Percentiles rank a stretch among this genome's conserved stretches.
Conservation (phyloP, 2,797 vertebrate species). For the Halcyon badia region DNA sequence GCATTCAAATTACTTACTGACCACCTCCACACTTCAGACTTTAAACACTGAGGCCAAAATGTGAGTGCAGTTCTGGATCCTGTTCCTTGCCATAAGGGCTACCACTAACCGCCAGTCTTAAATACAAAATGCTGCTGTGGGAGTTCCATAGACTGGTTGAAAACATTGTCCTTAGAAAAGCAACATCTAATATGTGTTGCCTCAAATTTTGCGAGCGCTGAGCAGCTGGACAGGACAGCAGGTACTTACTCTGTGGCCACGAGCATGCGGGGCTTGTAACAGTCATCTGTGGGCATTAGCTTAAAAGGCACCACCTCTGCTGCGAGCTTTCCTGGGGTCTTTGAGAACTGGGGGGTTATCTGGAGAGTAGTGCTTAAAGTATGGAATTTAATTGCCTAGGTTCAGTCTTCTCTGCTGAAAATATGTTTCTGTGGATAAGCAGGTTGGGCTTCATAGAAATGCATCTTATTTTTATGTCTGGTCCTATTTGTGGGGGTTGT, state of each 20-base stretch:
- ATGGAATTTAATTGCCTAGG: neutral
- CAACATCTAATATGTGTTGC: neutral
- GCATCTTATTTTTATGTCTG: neutral
- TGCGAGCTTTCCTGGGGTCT: no score
- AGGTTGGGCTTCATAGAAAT: neutral
- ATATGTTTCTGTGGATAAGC: neutral
- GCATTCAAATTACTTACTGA: neutral
- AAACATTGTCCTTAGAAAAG: neutral
- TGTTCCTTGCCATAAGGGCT: neutral
- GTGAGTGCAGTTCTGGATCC: neutral
- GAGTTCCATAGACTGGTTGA: neutral
- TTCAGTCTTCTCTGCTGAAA: neutral
- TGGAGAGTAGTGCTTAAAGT: neutral
- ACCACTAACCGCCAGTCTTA: no score
- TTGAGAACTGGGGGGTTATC: neutral
- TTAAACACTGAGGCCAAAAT: neutral
- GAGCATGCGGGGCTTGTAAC: neutral
- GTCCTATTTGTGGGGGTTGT: neutral
- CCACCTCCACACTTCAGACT: neutral
- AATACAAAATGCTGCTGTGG: neutral
- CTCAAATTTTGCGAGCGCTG: neutral
- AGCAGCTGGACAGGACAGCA: neutral
- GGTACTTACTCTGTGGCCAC: neutral
- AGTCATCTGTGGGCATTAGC: neutral
- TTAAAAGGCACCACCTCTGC: neutral